Percentiles rank a stretch among this genome's conserved stretches.
Evolutionary conservation across 2,797 vertebrate species (phyloP).

Genomic region (Epinephelus malabaricus): DNA sequence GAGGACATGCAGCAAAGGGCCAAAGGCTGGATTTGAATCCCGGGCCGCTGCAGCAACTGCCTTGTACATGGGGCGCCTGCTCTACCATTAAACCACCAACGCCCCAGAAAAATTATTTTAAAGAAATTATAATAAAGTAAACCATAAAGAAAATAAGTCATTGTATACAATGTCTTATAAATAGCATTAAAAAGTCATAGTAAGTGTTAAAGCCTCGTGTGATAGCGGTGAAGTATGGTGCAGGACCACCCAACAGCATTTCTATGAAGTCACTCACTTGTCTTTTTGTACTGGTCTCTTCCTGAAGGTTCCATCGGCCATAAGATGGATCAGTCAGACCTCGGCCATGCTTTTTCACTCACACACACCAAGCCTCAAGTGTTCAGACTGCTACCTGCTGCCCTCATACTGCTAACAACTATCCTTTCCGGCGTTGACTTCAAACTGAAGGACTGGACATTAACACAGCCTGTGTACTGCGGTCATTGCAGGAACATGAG

Average conservation of each 20-base stretch:
- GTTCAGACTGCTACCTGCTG: constrained; percentile 87
- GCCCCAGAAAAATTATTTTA: too few relatives aligned
- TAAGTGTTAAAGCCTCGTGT: too few relatives aligned
- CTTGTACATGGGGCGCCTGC: too few relatives aligned
- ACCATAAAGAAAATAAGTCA: too few relatives aligned
- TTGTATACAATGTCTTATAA: too few relatives aligned
- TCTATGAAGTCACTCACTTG: background rate
- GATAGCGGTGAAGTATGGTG: too few relatives aligned
- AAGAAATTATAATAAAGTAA: too few relatives aligned
- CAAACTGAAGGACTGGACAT: constrained; percentile 17
- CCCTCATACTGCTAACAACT: constrained; percentile 69
- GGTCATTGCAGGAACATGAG: constrained; percentile 29
- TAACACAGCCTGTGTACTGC: constrained; percentile 7
- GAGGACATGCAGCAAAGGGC: too few relatives aligned
- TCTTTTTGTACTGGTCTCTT: background rate
- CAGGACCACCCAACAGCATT: background rate
- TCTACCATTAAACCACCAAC: too few relatives aligned
- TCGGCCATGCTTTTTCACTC: constrained; percentile 74
- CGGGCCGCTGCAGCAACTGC: too few relatives aligned
- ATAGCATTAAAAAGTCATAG: too few relatives aligned
- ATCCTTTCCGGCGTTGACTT: constrained; percentile 12
- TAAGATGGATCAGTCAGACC: constrained; percentile 82
- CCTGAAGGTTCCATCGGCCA: constrained; percentile 95
- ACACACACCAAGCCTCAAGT: constrained; percentile 83
- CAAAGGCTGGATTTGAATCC: too few relatives aligned